phyloP scores from a whole-genome alignment of 2,888 invertebrate genomes.

The Molorchus minor region DNA sequence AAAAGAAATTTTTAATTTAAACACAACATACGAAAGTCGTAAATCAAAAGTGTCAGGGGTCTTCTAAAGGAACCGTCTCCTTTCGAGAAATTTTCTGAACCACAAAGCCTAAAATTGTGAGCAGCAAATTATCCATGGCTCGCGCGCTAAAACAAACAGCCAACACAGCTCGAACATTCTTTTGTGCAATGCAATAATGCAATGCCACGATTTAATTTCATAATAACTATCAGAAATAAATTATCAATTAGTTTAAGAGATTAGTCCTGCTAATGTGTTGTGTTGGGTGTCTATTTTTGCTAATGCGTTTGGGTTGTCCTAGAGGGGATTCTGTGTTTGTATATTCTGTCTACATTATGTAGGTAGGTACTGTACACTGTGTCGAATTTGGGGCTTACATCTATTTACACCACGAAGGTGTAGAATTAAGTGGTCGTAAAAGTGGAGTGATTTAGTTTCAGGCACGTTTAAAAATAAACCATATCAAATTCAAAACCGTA shows the following conservation, averaged over 20 bases:
- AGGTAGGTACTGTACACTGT: not conserved
- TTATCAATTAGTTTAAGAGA: too few relatives aligned
- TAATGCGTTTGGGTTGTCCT: too few relatives aligned
- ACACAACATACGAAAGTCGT: constrained; percentile 42
- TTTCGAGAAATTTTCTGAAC: constrained; percentile 51
- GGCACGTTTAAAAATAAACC: constrained; percentile 38
- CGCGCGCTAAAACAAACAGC: constrained; percentile 48
- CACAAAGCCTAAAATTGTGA: constrained; percentile 55
- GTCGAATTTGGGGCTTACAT: constrained; percentile 11
- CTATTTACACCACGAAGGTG: constrained; percentile 36
- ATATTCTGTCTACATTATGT: too few relatives aligned
- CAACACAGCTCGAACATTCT: too few relatives aligned
- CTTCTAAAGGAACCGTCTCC: constrained; percentile 48
- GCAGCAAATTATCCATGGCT: constrained; percentile 55
- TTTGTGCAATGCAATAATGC: too few relatives aligned
- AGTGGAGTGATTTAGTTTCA: constrained; percentile 26
- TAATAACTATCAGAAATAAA: too few relatives aligned
- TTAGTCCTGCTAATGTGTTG: too few relatives aligned
- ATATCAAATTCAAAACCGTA: constrained; percentile 19
- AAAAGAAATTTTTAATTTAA: constrained; percentile 39
- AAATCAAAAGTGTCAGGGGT: constrained; percentile 52
- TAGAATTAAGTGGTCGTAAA: constrained; percentile 34
- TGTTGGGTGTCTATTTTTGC: too few relatives aligned
- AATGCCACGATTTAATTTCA: too few relatives aligned
- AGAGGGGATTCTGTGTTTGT: too few relatives aligned